Evolutionary conservation across 2,797 vertebrate species (phyloP).

Genomic region (Enteromius mattozi): DNA sequence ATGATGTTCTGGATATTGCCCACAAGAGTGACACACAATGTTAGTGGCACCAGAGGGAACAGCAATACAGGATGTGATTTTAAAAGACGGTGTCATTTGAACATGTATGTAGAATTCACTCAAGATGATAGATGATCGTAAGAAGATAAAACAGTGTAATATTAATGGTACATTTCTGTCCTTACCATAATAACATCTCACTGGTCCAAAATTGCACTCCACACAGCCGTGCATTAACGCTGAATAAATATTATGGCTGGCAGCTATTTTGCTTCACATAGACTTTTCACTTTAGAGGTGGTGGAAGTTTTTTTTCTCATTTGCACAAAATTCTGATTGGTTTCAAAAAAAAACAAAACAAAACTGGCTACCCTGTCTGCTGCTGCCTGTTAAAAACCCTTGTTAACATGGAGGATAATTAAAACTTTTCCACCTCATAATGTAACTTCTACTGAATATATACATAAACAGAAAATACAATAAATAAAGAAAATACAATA

Average conservation of each 20-base stretch:
- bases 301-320: neutral
- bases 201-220: neutral
- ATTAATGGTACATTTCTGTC: neutral
- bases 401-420: neutral
- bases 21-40: slow-evolving; percentile 31
- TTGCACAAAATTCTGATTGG: neutral
- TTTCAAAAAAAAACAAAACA: neutral
- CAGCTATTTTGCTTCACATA: neutral
- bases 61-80: neutral
- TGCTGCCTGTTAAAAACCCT: neutral
- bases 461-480: neutral
- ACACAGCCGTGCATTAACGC: neutral
- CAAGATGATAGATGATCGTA: neutral
- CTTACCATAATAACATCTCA: neutral
- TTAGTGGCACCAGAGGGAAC: slow-evolving; percentile 10
- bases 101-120: neutral
- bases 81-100: neutral
- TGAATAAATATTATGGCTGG: neutral
- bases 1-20: slow-evolving; percentile 11
- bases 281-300: neutral
- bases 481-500: neutral
- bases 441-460: neutral
- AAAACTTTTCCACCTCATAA: neutral
- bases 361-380: neutral
- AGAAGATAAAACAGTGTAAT: neutral